Base-by-base conservation (phyloP, 1,140 invertebrate genomes). In the Zaprionus camerounensis region DNA sequence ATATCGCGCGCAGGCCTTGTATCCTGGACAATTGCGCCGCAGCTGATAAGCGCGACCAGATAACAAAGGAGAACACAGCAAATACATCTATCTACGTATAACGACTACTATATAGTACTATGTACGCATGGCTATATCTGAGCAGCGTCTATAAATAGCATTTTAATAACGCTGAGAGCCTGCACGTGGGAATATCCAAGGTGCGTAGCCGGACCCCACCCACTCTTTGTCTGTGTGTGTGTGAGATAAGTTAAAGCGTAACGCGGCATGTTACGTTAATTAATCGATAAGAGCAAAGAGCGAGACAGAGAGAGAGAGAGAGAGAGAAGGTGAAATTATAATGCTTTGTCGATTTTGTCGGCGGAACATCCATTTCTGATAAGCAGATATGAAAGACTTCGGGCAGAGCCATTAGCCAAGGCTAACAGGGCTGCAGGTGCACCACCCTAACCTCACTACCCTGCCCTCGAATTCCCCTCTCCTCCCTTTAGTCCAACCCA, bases 151-250 rank as follows among this genome's bases (percentile, higher is more conserved):
- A 88, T 88, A 90, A 88, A 88, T 88, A 88, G 85, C 55, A 84
- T 71, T 88, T 88, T 88, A 88, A 88, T 88, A 88, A 88, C 78
- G 84, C 68, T 88, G 78, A 88, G 85, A 88, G 85, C 84, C 70
- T 76, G 74, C 84, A 90, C 84, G 84, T 88, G 85, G 81, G 83
- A 86, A 86, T 79, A 81, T 80, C 79, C 69, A 86, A 76, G 80
- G 80, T 84, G 84, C 41, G n/a, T 46, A n/a, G 41, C 41, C 41
- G 41, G 41, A 46, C 51, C 22, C 46, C 28, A 41, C 17, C 36
- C 20, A 61, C 12, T 71, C n/a, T 61, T 13, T 62, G 17, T 71
- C 44, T 58, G 38, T 68, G 31, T n/a, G 26, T 64, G 26, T 46
- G 38, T 51, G 41, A 58, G 64, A 90, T 88, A 90, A 84, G 85